Evolutionary conservation across 2,113 vertebrate species (phyloP), one percentile per base, ranked within the genome.

Genomic region (Microtus montanus): DNA sequence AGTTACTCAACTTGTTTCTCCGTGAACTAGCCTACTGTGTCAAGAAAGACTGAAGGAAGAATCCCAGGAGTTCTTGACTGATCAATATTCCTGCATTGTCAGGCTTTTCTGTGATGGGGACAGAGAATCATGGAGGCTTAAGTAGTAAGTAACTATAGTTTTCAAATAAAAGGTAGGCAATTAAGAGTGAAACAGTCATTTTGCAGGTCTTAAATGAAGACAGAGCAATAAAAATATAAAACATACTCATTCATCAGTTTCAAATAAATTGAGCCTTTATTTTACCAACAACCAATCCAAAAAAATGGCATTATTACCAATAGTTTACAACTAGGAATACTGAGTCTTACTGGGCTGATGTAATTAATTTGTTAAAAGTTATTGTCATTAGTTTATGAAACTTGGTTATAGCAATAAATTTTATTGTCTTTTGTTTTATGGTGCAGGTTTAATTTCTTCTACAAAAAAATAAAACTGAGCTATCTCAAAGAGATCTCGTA

Each of bases 1-100:
- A 90, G 73, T 63, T 68, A 86, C 22, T 83, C 54, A 58, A 41
- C 38, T 70, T 87, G n/a, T 85, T 95, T 95, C 30, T 90, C 54
- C 58, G 26, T 82, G 58, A 93, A 58, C 44, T 71, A 68, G 73
- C 71, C 58, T 85, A 73, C 66, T 14, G 4, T 82, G 82, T 78
- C 73, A 89, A 66, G 68, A 54, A 64, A 30, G 12, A 63, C 4
- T 86, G 74, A 74, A 28, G 12, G 54, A 30, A 8, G 24, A 87
- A 35, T 84, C 66, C 41, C 80, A 77, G 58, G 66, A 86, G 80
- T 35, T 88, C 7, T 13, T 15, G 28, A 85, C n/a, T 35, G 17
- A 83, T 95, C 74, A 11, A 33, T 92, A 52, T 3, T 12, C 20
- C 24, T 90, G 11, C 35, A 28, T 4, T 58, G 15, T 12, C 54